Percentiles rank a stretch among this genome's conserved stretches.
phyloP scores from a whole-genome alignment of 2,888 invertebrate genomes.

The Matsumyia berberina region DNA sequence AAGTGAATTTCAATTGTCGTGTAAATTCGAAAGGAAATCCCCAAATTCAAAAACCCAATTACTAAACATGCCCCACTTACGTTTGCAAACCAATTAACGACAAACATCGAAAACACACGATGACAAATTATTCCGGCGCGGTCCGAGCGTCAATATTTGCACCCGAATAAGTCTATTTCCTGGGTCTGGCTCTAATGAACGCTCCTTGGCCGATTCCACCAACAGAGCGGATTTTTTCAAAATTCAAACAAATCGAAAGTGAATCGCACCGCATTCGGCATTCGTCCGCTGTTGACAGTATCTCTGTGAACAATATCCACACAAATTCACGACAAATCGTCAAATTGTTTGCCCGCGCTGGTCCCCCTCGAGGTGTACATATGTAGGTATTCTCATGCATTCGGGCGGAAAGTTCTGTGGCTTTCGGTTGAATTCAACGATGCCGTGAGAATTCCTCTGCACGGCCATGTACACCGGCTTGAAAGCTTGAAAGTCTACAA shows the following conservation, averaged over 20 bases:
- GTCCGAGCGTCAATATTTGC: constrained; percentile 68
- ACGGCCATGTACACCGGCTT: constrained; percentile 29
- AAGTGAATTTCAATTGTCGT: not conserved
- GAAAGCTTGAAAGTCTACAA: constrained; percentile 67
- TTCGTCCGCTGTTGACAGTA: constrained; percentile 51
- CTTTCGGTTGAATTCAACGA: constrained; percentile 19
- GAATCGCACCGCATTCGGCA: constrained; percentile 39
- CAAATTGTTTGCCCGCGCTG: constrained; percentile 55
- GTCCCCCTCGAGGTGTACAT: too few species aligned
- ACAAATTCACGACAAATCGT: constrained; percentile 63
- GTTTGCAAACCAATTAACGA: constrained; percentile 72
- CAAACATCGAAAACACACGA: constrained; percentile 60
- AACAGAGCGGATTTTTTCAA: constrained; percentile 56
- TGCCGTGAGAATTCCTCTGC: constrained; percentile 66
- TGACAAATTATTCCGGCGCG: constrained; percentile 70
- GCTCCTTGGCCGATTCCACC: constrained; percentile 42
- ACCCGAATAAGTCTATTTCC: constrained; percentile 66
- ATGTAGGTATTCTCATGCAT: constrained; percentile 33
- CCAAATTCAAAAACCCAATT: constrained; percentile 52
- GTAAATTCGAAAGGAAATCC: constrained; percentile 45
- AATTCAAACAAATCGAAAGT: constrained; percentile 71
- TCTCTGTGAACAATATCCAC: constrained; percentile 47
- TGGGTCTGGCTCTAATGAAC: constrained; percentile 50
- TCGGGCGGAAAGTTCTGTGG: constrained; percentile 52
- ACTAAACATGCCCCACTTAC: constrained; percentile 60